Percentiles rank a stretch among this genome's conserved stretches.
These are phyloP conservation scores for Falco berigora DNA, from an alignment of 2,797 vertebrate species.

Conservation along the genomic window DNA sequence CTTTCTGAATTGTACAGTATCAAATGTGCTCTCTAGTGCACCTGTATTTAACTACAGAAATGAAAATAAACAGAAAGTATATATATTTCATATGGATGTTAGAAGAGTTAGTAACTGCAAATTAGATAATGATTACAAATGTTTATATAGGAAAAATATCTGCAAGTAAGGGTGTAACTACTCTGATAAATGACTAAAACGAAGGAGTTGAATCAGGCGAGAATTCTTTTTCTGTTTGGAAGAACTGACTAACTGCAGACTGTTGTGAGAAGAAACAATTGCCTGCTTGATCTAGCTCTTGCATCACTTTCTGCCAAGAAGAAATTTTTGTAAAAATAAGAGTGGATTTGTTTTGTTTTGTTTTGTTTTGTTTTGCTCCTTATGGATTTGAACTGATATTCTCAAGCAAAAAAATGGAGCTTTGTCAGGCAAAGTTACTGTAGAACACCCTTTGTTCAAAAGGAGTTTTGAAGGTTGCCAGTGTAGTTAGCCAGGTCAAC, in stretches of 20 bases:
- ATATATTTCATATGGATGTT: accelerated
- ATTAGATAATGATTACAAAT: not conserved
- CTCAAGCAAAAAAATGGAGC: not conserved
- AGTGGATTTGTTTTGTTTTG: not conserved
- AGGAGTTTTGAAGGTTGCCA: not conserved
- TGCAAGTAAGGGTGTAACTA: not conserved
- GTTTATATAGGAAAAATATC: not conserved
- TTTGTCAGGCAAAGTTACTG: not conserved
- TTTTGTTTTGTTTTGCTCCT: not conserved
- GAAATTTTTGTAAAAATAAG: not conserved
- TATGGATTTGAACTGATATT: not conserved
- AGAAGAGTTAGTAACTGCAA: not conserved
- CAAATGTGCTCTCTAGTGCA: not conserved
- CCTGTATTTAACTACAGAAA: not conserved
- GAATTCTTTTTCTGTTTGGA: not conserved
- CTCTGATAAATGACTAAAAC: not conserved
- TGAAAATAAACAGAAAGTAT: not conserved
- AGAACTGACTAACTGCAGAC: not conserved
- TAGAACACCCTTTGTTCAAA: not conserved
- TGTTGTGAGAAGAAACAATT: not conserved
- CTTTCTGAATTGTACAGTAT: not conserved
- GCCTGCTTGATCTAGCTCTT: not conserved
- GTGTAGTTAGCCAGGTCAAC: not conserved
- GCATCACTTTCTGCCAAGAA: not conserved
- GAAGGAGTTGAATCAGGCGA: not conserved